These are phyloP conservation scores for Aphaenogaster rudis DNA, from an alignment of 1,140 invertebrate genomes.

Conservation along the genomic window DNA sequence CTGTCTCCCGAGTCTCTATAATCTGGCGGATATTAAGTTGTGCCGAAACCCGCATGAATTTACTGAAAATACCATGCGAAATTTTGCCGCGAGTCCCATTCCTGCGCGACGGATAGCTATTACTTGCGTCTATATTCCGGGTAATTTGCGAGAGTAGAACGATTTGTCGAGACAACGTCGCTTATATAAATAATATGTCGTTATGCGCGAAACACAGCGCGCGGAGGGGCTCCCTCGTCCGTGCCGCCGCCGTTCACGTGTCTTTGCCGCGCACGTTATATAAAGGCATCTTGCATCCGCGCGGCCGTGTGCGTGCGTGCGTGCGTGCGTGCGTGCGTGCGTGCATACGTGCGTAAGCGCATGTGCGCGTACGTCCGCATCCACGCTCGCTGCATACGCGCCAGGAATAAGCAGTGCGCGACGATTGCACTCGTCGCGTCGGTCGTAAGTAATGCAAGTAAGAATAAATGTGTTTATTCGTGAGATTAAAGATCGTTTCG, in stretches of 20 bases:
- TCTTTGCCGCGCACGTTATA: constrained; percentile 70
- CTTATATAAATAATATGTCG: constrained; percentile 79
- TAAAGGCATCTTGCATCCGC: constrained; percentile 67
- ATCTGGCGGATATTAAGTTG: constrained; percentile 23
- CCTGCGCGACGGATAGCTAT: constrained; percentile 39
- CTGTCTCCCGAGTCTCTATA: neutral
- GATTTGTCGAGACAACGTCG: constrained; percentile 71
- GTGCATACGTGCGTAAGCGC: neutral
- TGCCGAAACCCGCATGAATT: constrained; percentile 45
- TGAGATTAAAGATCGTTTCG: constrained; percentile 41
- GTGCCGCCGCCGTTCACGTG: constrained; percentile 67
- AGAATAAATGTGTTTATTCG: constrained; percentile 50
- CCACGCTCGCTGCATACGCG: constrained; percentile 7
- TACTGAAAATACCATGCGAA: constrained; percentile 30
- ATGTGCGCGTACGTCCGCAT: neutral
- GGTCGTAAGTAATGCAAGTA: constrained; percentile 46
- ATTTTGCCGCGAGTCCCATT: constrained; percentile 31
- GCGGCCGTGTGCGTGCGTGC: neutral
- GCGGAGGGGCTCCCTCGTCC: constrained; percentile 46
- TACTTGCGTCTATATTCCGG: constrained; percentile 65
- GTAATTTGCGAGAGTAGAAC: constrained; percentile 72
- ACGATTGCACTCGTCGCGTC: constrained; percentile 45
- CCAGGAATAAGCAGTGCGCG: constrained; percentile 47
- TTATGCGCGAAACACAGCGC: constrained; percentile 70
- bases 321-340: neutral